These are phyloP conservation scores for Palloptera scutellata DNA, from an alignment of 2,888 invertebrate species.

Conservation along the genomic window DNA sequence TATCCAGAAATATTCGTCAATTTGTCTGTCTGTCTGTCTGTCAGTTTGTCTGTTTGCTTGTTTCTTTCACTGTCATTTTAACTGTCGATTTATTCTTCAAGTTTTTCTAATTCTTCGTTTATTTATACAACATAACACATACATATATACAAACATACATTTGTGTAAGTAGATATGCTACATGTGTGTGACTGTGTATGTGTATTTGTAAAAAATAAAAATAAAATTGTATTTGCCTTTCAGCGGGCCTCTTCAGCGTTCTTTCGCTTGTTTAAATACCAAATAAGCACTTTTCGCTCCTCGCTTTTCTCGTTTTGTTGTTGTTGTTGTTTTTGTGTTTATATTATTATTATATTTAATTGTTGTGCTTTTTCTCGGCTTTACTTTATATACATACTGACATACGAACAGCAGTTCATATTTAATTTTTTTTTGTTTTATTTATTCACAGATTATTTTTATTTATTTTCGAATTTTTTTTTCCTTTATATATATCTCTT, in stretches of 20 bases:
- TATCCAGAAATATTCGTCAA: neutral
- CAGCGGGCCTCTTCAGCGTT: neutral
- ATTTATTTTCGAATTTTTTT: no score
- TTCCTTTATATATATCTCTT: no score
- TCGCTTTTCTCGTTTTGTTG: neutral
- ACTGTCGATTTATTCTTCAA: neutral
- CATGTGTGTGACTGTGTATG: no score
- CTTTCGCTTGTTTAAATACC: conserved; percentile 4
- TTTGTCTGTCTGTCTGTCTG: neutral
- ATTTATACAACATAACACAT: neutral
- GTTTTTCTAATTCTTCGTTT: neutral
- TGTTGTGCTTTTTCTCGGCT: neutral
- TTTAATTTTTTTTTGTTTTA: neutral
- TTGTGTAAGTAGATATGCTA: no score
- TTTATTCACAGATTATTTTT: no score
- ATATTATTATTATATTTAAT: neutral
- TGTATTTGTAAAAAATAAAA: no score
- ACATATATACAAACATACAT: no score
- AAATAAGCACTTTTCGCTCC: conserved; percentile 1
- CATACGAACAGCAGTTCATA: neutral
- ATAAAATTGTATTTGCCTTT: neutral
- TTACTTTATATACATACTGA: neutral
- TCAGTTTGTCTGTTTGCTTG: neutral
- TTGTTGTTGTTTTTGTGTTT: neutral
- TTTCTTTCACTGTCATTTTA: neutral